Conservation (phyloP, 2,888 invertebrate species). For the Thera obeliscata region DNA sequence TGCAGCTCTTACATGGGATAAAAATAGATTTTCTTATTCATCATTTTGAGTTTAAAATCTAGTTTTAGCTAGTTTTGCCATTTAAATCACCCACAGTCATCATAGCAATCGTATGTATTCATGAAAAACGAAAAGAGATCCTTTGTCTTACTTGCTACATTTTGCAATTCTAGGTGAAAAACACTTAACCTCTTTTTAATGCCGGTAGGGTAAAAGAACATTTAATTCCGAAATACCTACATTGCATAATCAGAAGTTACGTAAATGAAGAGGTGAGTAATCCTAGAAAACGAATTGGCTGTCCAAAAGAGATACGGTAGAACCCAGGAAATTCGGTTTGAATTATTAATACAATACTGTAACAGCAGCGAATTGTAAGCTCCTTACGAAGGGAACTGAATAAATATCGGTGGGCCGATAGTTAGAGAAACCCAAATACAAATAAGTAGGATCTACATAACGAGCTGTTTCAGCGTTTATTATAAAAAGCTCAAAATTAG, state of each 20-base stretch:
- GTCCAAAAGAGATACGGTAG: slow-evolving; percentile 68
- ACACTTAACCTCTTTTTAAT: slow-evolving; percentile 17
- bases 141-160: too few species aligned
- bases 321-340: slow-evolving; percentile 67
- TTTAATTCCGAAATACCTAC: slow-evolving; percentile 21
- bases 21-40: background rate
- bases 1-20: background rate
- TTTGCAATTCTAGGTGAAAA: background rate
- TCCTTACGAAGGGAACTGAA: slow-evolving; percentile 76
- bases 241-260: slow-evolving; percentile 42
- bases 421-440: slow-evolving; percentile 54
- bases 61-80: slow-evolving; percentile 5
- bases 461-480: slow-evolving; percentile 39
- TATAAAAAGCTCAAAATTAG: slow-evolving; percentile 14
- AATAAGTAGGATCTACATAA: slow-evolving; percentile 44
- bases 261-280: slow-evolving; percentile 57
- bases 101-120: slow-evolving; percentile 1
- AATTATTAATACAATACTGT: slow-evolving; percentile 79
- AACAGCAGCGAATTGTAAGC: slow-evolving; percentile 76
- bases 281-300: slow-evolving; percentile 65
- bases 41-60: background rate
- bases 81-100: slow-evolving; percentile 7
- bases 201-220: slow-evolving; percentile 5
- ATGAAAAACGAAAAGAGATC: background rate
- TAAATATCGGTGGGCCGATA: slow-evolving; percentile 68